Base-by-base conservation (phyloP, 2,888 invertebrate genomes). In the Aporophyla nigra region DNA sequence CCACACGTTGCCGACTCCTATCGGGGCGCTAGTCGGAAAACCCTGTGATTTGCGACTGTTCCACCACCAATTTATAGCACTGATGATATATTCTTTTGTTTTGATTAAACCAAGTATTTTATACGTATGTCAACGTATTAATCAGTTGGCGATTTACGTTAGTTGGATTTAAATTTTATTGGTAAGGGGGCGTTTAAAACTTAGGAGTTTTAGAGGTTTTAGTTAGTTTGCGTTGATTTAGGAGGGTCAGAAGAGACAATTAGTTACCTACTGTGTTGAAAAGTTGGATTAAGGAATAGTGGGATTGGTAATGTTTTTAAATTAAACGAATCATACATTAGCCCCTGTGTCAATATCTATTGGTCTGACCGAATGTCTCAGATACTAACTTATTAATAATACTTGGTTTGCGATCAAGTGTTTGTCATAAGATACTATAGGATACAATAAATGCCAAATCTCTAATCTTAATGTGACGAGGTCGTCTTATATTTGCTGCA, bases 41-140 rank as follows among this genome's bases (percentile, higher is more conserved):
- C 90, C 83, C 43, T 80, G 89, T 93, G 92, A 93, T 93, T 93
- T 93, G 93, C 92, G 93, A 92, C 92, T 89, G 89, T 87, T 87
- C 87, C 80, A 79, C 83, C 68, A 74, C 84, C 85, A 88, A 91
- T 92, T 91, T 92, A 91, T 91, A 63, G 87, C 82, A 70, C 75
- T 88, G 87, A 91, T 87, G 84, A 78, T 33, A 86, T 87, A 89
- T 87, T 89, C 89, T 87, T 89, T 89, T 86, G 88, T 87, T 84
- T 87, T 83, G 81, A 81, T 86, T 76, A 70, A 72, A 72, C 71
- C 68, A 40, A 54, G 65, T 69, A 74, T 78, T 82, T 84, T 85
- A 84, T 78, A 56, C 61, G 73, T 67, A 56, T 74, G 72, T 79
- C 75, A 51, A 62, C 33, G 72, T 49, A 73, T 76, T 73, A 84